Base-by-base conservation (phyloP, 1,140 invertebrate species). In the Melitaea cinxia region DNA sequence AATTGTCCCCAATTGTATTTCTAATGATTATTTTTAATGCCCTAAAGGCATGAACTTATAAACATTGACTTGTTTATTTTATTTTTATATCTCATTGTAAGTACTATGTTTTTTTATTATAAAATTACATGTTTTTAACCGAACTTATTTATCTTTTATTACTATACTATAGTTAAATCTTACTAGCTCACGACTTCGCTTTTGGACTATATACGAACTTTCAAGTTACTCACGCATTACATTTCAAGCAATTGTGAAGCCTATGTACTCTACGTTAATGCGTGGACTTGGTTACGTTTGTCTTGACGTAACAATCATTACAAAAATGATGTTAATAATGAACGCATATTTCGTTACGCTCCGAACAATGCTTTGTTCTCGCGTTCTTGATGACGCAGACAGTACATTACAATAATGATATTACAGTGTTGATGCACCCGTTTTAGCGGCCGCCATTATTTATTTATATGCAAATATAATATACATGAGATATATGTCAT, bases 261-360 rank as follows among this genome's bases (percentile, higher is more conserved):
- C 5, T 39, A 39, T 6, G 30, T 33, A 7, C 30, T 33, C 2
- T 23, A 47, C 23, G 9, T 47, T 45, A 37, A 9, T 47, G n/a
- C 23, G 10, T 47, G 21, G 42, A 21, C 17, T 10, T 9, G 17
- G 19, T 47, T 47, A 47, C 42, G 42, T 47, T 23, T 19, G 21
- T 50, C 28, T 37, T 49, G 52, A 63, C 61, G 61, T 63, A 63
- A 63, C 28, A 21, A 63, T 63, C 61, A 47, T 63, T 63, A 63
- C 21, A 56, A 55, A 56, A 63, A 63, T 63, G 61, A 56, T 35
- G 26, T 56, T 56, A 56, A 63, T 58, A 65, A 64, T 47, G 61
- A 56, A 65, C 55, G 55, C 63, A 65, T 65, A 58, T 58, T 65
- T 65, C 50, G 63, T 65, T 65, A 58, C 62, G 55, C 62, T 65